A percentile compares a stretch with the other conserved stretches of the same genome.
phyloP scores from a whole-genome alignment of 2,888 invertebrate genomes.

The Hartigia nigra region DNA sequence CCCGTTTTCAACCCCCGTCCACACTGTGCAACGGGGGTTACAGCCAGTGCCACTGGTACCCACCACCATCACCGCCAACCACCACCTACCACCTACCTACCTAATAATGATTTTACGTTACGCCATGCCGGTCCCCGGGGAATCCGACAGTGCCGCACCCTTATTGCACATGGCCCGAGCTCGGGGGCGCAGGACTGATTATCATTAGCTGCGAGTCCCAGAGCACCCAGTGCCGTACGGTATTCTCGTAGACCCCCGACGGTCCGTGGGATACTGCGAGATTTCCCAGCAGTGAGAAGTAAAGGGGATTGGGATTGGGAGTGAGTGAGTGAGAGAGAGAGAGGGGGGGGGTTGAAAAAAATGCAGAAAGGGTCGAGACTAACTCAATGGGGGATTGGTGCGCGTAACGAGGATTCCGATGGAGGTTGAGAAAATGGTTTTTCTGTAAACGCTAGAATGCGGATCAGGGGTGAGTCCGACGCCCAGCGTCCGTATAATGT shows the following conservation, averaged over 20 bases:
- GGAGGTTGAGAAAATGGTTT: background rate
- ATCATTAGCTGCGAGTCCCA: slow-evolving; percentile 58
- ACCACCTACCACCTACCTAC: slow-evolving; percentile 51
- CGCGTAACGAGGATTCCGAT: background rate
- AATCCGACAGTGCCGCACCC: slow-evolving; percentile 64
- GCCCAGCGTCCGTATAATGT: background rate
- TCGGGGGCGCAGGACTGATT: slow-evolving; percentile 50
- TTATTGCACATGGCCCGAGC: slow-evolving; percentile 64
- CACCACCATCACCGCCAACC: slow-evolving; percentile 45
- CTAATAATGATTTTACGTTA: slow-evolving; percentile 67
- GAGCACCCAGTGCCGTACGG: slow-evolving; percentile 43
- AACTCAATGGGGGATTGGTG: background rate
- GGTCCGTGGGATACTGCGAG: slow-evolving; percentile 26
- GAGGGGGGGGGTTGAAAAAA: slow-evolving; percentile 1
- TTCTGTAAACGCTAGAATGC: background rate
- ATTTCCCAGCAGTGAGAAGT: slow-evolving; percentile 16
- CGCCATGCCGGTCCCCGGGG: slow-evolving; percentile 64
- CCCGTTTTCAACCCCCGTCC: slow-evolving; percentile 36
- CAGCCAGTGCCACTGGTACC: slow-evolving; percentile 29
- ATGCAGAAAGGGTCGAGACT: background rate
- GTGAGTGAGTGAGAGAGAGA: background rate
- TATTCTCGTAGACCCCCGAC: slow-evolving; percentile 22
- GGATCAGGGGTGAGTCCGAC: background rate
- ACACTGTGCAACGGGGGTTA: slow-evolving; percentile 29
- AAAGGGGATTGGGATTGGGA: background rate